Evolutionary conservation across 1,140 invertebrate genomes (phyloP).

Genomic region (Ceratoteleas bidentatus): DNA sequence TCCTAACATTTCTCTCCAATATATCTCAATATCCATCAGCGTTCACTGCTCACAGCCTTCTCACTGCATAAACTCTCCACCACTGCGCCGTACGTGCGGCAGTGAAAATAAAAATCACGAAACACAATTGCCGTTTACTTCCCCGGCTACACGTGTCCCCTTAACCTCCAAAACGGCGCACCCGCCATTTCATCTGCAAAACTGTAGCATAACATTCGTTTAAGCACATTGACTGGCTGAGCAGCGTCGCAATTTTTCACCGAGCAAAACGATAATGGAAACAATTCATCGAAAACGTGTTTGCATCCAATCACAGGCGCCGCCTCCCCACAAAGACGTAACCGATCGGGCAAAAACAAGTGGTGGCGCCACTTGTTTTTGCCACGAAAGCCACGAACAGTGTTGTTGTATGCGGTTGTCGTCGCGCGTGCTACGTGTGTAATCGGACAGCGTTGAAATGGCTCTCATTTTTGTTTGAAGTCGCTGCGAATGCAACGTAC

Average conservation of each 20-base stretch:
- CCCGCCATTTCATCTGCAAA: no score
- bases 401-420: conserved; percentile 31
- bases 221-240: neutral
- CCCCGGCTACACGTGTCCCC: no score
- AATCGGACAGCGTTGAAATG: conserved; percentile 49
- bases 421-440: conserved; percentile 35
- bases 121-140: no score
- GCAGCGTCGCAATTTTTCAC: neutral
- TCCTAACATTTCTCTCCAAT: no score
- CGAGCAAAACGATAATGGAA: neutral
- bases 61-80: no score
- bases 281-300: neutral
- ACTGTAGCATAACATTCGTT: no score
- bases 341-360: conserved; percentile 6
- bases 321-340: neutral
- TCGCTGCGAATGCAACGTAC: conserved; percentile 48
- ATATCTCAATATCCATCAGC: no score
- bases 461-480: conserved; percentile 57
- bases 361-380: conserved; percentile 1
- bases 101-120: no score
- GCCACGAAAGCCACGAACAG: conserved; percentile 21
- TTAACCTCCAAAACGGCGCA: no score
- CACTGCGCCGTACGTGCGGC: no score
- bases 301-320: no score
- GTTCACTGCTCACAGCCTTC: no score